Evolutionary conservation across 2,797 vertebrate genomes (phyloP), one percentile per base, ranked within the genome.

Genomic region (Myotis planiceps): DNA sequence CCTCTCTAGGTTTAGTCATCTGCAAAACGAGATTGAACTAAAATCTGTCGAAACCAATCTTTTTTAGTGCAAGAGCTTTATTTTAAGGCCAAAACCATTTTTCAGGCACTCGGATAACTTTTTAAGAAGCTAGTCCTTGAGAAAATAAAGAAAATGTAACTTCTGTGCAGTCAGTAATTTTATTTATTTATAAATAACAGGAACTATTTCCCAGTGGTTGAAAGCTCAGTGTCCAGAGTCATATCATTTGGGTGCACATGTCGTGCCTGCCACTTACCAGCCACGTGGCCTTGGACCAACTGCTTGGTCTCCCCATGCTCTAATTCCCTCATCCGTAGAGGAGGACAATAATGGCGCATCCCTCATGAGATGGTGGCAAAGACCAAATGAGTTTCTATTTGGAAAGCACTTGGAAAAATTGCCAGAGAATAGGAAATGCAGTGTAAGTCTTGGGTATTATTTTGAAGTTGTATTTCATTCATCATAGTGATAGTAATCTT

Each of bases 381-480:
- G 25, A 39, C 7, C 23, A 80, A 91, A 21, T 60, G 63, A 74
- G 7, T 45, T 69, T 71, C 49, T 55, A 29, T 37, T 88, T 72
- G 69, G 47, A 84, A 71, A 65, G 25, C n/a, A 79, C 1, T 49
- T 53, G 85, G 90, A 68, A 23, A 49, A 71, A 42, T 58, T 45
- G 23, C 66, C 32, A 21, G 51, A 69, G 51, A 88, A 66, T 7
- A 39, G 6, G 32, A 32, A 39, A 68, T 3, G 3, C 23, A 76
- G 21, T 0, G 1, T 69, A 34, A n/a, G 21, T 58, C 42, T 68
- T 49, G 66, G 37, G 21, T 94, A 37, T 82, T 47, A 37, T 69
- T 74, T 65, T 69, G 74, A 37, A 72, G 58, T 75, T 71, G 5
- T 29, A 74, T 68, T 85, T 88, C 29, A 76, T 75, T 65, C 65